Evolutionary conservation across 2,888 invertebrate species (phyloP), one percentile per base, ranked within the genome.

Genomic region (Macrophya alboannulata): DNA sequence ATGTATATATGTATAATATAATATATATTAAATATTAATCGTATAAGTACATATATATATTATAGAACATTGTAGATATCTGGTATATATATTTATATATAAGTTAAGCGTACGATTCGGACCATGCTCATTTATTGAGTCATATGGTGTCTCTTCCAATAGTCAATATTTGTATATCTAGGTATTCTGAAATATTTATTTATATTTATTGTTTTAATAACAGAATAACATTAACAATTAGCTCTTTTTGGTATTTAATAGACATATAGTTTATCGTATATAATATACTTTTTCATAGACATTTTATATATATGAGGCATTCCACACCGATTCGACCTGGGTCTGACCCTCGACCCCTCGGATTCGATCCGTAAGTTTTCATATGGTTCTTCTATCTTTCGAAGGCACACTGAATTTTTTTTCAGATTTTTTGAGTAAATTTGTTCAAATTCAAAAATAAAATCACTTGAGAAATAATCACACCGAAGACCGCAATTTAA

Each of bases 31-130:
- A 74, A 85, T 76, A 65, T 85, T 25, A 43, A 85, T 43, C 74
- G 84, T 86, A 76, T 87, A 84, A 76, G 37, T 31, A 31, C 3
- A 31, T 79, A 55, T 82, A 76, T 87, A 81, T 62, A 62, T 77
- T 77, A 77, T 65, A 82, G 82, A 65, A 82, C 79, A 82, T 65
- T 82, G 82, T 82, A 82, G 82, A 82, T 82, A 65, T 65, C 65
- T 82, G 82, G 45, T 87, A 84, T 90, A 87, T 88, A 87, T 90
- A 89, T 89, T 88, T 17, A 55, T 55, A 55, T 31, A 55, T 76
- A 85, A 86, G 83, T 89, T 91, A 91, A 91, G 90, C 90, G 91
- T 90, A 91, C 90, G 86, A 88, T 90, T 90, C 89, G 89, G 88
- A 90, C 89, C 86, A 87, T 87, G 88, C 89, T 90, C 87, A 59